Evolutionary conservation across 1,140 invertebrate genomes (phyloP), one percentile per base, ranked within the genome.

Genomic region (Bombus waltoni): DNA sequence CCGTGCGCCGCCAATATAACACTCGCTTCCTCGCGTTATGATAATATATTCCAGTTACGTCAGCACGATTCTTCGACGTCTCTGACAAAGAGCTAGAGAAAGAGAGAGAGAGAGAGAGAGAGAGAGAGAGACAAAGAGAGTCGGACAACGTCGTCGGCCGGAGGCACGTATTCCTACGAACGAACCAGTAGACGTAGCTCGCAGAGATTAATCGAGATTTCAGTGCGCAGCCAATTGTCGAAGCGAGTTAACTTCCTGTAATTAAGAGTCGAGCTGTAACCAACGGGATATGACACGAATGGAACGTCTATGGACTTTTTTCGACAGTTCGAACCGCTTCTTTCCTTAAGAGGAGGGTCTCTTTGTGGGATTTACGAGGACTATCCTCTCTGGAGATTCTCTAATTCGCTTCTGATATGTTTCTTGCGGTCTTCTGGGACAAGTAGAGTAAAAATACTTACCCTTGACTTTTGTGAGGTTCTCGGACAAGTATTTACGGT

Each of bases 61-160:
- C 77, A 85, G 83, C 83, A 38, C 44, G 77, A 85, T 85, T 81
- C 83, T 85, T 85, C 83, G 68, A 85, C 68, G 83, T 72, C 65
- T 59, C 40, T 32, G 73, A 44, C n/a, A 11, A 62, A 44, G 38
- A 25, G 68, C 22, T 6, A 47, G 32, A 70, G 32, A 47, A 18
- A 8, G 5, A 9, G 71, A 44, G 5, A 9, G 53, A 22, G 32
- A 32, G 4, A 53, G 57, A 76, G 53, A 35, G 62, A 68, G 59
- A 76, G 53, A 35, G 71, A 44, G 38, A 32, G 68, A 22, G 40
- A n/a, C 13, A 47, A 40, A 66, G 35, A 42, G 47, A 18, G 47
- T 73, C 32, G 42, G n/a, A 44, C 38, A n/a, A 13, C 28, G 28
- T 32, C 65, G 44, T 4, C 47, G 35, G 57, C 40, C 53, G 18